Evolutionary conservation across 2,888 invertebrate species (phyloP).

Genomic region (Clusia tigrina): DNA sequence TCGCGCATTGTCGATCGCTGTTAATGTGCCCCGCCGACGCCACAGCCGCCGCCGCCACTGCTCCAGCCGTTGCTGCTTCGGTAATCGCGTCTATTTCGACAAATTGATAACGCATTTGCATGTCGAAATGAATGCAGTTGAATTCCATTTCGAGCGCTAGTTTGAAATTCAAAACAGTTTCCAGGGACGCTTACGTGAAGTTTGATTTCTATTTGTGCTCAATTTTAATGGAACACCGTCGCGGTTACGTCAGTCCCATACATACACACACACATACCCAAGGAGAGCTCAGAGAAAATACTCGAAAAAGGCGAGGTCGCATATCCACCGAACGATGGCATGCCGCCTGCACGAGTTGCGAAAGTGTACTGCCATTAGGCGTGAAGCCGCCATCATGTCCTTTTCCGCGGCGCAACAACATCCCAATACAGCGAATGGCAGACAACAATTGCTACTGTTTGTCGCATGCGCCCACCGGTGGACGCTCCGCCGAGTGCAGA

Average conservation of each 20-base stretch:
- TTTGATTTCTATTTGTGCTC: not conserved
- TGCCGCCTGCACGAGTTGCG: too few species aligned
- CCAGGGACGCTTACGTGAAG: not conserved
- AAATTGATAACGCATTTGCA: not conserved
- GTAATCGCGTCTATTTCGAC: not conserved
- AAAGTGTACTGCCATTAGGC: too few species aligned
- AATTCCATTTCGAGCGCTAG: not conserved
- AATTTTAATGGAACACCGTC: too few species aligned
- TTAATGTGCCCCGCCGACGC: too few species aligned
- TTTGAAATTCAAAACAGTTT: conserved; percentile 1
- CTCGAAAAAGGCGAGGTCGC: not conserved
- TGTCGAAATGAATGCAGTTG: not conserved
- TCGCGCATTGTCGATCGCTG: too few species aligned
- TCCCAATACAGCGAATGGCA: too few species aligned
- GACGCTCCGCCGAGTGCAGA: not conserved
- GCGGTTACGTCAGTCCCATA: too few species aligned
- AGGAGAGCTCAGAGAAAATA: too few species aligned
- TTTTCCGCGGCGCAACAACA: too few species aligned
- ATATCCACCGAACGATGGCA: not conserved
- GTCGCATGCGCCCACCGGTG: conserved; percentile 44
- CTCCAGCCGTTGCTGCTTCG: too few species aligned
- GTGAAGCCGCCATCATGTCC: not conserved
- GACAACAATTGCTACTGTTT: conserved; percentile 58
- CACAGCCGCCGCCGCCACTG: too few species aligned
- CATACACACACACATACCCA: too few species aligned